Percentiles rank a stretch among this genome's conserved stretches.
Evolutionary conservation across 92 coral and sea anemone species (phyloP).

Genomic region (Siderastrea siderea): DNA sequence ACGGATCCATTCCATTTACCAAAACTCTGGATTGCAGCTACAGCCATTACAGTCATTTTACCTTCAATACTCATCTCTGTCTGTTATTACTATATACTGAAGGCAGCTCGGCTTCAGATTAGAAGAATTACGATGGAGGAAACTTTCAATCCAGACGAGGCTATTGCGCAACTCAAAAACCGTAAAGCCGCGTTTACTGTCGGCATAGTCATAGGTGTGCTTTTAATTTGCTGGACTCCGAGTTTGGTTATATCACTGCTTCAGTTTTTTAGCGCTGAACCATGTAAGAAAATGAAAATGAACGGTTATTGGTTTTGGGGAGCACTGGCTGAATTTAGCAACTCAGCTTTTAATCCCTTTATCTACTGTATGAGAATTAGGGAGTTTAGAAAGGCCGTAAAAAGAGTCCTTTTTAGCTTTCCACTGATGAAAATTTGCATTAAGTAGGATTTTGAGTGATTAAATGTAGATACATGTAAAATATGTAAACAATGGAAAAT

Average conservation of each 20-base stretch:
- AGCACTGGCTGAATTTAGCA: constrained; percentile 52
- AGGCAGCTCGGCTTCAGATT: constrained; percentile 53
- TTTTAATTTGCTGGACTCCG: constrained; percentile 63
- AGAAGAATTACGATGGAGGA: constrained; percentile 19
- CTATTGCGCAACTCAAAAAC: constrained; percentile 43
- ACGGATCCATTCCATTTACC: constrained; percentile 50
- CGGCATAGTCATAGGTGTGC: constrained; percentile 58
- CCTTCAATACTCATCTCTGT: constrained; percentile 44
- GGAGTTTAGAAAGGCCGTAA: constrained; percentile 53
- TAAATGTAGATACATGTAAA: no score
- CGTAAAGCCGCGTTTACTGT: constrained; percentile 57
- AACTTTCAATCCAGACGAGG: constrained; percentile 34
- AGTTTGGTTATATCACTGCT: constrained; percentile 59
- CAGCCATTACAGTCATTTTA: constrained; percentile 25
- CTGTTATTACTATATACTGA: constrained; percentile 50
- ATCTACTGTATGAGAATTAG: constrained; percentile 60
- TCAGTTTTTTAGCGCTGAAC: constrained; percentile 41
- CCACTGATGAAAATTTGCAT: not conserved
- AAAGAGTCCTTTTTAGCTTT: not conserved
- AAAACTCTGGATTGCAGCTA: constrained; percentile 53
- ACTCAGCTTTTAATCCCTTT: constrained; percentile 65
- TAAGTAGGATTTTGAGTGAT: no score
- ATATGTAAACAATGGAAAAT: not conserved
- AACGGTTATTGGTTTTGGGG: constrained; percentile 65
- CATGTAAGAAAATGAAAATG: constrained; percentile 39